Evolutionary conservation across 1,140 invertebrate species (phyloP).

Genomic region (Drosophila aff.): DNA sequence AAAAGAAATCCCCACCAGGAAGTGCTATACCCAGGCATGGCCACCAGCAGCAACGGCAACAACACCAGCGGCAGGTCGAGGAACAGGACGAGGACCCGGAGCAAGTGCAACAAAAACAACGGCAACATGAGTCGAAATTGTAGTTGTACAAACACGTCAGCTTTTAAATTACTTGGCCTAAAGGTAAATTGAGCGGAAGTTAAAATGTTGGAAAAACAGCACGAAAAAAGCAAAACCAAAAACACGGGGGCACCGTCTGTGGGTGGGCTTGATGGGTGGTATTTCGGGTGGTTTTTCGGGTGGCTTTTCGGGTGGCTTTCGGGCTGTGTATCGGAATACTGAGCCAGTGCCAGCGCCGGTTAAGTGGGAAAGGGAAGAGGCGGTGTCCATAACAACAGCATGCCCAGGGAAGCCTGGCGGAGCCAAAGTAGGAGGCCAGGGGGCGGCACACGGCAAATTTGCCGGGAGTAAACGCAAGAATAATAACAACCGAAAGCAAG

Average conservation of each 20-base stretch:
- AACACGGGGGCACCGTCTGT: slow-evolving; percentile 37
- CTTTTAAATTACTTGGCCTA: slow-evolving; percentile 84
- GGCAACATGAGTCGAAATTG: slow-evolving; percentile 82
- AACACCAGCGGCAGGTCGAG: slow-evolving; percentile 63
- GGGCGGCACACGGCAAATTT: slow-evolving; percentile 78
- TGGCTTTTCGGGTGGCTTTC: slow-evolving; percentile 7
- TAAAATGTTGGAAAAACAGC: slow-evolving; percentile 83
- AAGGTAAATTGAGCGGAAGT: slow-evolving; percentile 84
- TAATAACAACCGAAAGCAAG: slow-evolving; percentile 82
- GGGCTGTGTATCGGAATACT: slow-evolving; percentile 57
- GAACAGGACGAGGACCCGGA: slow-evolving; percentile 8
- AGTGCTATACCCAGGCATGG: slow-evolving; percentile 76
- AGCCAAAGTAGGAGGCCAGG: slow-evolving; percentile 40
- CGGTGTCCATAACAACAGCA: slow-evolving; percentile 63
- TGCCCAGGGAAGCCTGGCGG: slow-evolving; percentile 2
- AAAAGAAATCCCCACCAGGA: slow-evolving; percentile 77
- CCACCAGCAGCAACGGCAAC: slow-evolving; percentile 55
- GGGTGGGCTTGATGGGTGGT: slow-evolving; percentile 21
- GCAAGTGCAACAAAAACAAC: slow-evolving; percentile 50
- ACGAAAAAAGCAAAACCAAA: slow-evolving; percentile 66
- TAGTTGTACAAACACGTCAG: slow-evolving; percentile 84
- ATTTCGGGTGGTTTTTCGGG: slow-evolving; percentile 7
- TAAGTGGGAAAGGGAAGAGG: slow-evolving; percentile 34
- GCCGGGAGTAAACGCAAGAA: slow-evolving; percentile 81
- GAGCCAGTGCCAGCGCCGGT: slow-evolving; percentile 17